A percentile compares a stretch with the other conserved stretches of the same genome.
Evolutionary conservation across 2,797 vertebrate species (phyloP).

Genomic region (Perdix hodgsoniae): DNA sequence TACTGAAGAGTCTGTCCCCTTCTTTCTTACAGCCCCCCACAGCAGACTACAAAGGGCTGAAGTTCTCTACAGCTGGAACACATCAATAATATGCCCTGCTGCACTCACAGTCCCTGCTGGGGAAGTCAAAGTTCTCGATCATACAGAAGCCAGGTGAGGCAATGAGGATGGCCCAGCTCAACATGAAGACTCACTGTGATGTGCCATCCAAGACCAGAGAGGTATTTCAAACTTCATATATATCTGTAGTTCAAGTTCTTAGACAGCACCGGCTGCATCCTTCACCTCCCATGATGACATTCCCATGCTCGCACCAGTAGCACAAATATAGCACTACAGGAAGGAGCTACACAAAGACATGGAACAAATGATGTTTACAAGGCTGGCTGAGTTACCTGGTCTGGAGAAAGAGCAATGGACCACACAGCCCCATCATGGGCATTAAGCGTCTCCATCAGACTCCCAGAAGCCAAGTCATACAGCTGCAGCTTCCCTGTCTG

Average conservation of each 20-base stretch:
- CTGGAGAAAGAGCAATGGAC: conserved; percentile 92
- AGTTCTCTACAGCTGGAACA: neutral
- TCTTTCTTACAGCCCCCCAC: too few relatives aligned
- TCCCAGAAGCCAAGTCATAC: conserved; percentile 93
- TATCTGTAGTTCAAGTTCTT: neutral
- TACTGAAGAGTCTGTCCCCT: too few relatives aligned
- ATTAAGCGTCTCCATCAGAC: conserved; percentile 85
- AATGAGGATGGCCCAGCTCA: neutral
- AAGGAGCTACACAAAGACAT: neutral
- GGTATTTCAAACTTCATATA: neutral
- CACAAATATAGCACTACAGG: neutral
- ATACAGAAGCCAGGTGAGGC: neutral
- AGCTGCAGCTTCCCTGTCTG: conserved; percentile 95
- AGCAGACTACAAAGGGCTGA: neutral
- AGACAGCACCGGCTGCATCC: neutral
- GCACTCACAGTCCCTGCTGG: neutral
- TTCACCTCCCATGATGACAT: neutral
- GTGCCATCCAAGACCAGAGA: neutral
- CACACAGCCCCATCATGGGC: conserved; percentile 91
- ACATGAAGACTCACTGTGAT: neutral
- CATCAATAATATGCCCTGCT: neutral
- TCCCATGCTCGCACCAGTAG: neutral
- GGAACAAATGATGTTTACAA: neutral
- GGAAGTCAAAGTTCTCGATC: neutral
- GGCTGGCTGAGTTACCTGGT: conserved; percentile 86